These are phyloP conservation scores for Aphodius granarius DNA, from an alignment of 2,888 invertebrate genomes.

Conservation along the genomic window DNA sequence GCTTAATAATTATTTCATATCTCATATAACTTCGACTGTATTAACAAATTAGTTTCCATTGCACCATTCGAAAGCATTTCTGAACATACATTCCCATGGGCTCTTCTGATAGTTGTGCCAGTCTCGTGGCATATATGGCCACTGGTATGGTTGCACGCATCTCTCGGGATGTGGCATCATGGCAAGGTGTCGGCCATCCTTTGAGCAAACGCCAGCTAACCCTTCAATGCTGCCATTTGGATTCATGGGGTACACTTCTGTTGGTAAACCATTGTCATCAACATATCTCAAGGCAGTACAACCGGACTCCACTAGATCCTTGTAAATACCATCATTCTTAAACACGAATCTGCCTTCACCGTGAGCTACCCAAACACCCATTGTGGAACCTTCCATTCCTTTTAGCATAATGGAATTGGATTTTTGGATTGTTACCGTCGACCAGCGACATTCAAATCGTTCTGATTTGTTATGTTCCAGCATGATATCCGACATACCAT, in stretches of 20 bases:
- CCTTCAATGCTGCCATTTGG: conserved; percentile 89
- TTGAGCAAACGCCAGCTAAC: conserved; percentile 87
- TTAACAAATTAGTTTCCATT: neutral
- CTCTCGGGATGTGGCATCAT: conserved; percentile 99
- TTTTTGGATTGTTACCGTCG: conserved; percentile 60
- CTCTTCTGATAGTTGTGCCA: conserved; percentile 63
- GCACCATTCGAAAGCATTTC: conserved; percentile 82
- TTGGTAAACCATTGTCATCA: conserved; percentile 74
- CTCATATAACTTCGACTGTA: too few species aligned
- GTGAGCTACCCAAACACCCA: conserved; percentile 97
- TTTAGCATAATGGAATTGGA: conserved; percentile 81
- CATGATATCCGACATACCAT: conserved; percentile 62
- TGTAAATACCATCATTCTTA: conserved; percentile 55
- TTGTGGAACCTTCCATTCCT: conserved; percentile 83
- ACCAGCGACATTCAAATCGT: conserved; percentile 76
- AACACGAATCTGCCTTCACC: conserved; percentile 86
- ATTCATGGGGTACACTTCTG: conserved; percentile 88
- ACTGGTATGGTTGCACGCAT: conserved; percentile 87
- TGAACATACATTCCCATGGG: conserved; percentile 92
- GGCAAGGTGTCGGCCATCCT: conserved; percentile 91
- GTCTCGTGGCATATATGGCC: conserved; percentile 69
- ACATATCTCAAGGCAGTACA: conserved; percentile 79
- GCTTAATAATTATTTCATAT: too few species aligned
- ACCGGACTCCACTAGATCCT: conserved; percentile 57
- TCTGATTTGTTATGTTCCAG: conserved; percentile 87